phyloP scores from a whole-genome alignment of 2,113 vertebrate species.

The Perca fluviatilis region DNA sequence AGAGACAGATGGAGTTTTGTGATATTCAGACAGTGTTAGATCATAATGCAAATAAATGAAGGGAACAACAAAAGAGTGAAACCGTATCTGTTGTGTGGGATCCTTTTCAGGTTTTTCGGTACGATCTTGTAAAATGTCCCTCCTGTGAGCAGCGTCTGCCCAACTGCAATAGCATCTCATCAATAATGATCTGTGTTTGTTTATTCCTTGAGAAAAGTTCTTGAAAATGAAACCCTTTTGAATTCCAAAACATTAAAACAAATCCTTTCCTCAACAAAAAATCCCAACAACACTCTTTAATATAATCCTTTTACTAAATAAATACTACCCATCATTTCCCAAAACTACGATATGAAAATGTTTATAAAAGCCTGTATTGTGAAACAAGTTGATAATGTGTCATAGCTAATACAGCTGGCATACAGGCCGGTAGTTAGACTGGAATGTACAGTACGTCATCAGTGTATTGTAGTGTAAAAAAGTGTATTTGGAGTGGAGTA shows the following conservation, averaged over 20 bases:
- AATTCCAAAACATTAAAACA: not conserved
- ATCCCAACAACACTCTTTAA: not conserved
- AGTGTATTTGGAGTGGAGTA: not conserved
- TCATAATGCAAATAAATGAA: not conserved
- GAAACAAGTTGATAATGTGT: not conserved
- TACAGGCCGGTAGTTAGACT: not conserved
- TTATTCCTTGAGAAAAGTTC: not conserved
- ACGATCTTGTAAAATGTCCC: not conserved
- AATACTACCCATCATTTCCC: not conserved
- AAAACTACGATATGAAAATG: no score
- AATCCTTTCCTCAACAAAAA: not conserved
- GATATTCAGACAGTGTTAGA: not conserved
- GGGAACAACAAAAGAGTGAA: not conserved
- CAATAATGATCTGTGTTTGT: not conserved
- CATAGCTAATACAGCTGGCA: not conserved
- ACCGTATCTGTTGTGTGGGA: not conserved
- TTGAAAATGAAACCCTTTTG: not conserved
- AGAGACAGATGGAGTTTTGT: not conserved
- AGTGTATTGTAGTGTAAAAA: not conserved
- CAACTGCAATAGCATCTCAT: conserved; percentile 7
- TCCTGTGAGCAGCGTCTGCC: not conserved
- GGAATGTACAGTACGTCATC: not conserved
- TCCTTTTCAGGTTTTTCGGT: not conserved
- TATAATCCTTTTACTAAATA: not conserved
- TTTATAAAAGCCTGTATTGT: not conserved